A percentile compares a stretch with the other conserved stretches of the same genome.
These are phyloP conservation scores for Limanda limanda DNA, from an alignment of 2,113 vertebrate genomes.

Conservation along the genomic window DNA sequence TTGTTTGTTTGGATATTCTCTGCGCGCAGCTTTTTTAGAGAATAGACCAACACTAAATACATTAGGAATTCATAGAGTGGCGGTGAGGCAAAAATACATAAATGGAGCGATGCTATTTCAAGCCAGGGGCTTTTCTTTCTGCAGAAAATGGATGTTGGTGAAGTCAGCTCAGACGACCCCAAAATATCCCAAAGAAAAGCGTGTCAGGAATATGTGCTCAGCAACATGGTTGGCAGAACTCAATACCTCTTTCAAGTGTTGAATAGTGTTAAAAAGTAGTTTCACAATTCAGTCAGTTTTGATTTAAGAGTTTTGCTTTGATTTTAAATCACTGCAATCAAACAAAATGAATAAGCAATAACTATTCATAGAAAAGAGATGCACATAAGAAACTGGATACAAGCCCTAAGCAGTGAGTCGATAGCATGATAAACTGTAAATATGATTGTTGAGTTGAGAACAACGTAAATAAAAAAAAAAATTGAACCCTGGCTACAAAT, in stretches of 20 bases:
- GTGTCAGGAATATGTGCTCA: constrained; percentile 24
- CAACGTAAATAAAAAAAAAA: neutral
- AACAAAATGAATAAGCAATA: neutral
- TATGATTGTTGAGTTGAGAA: neutral
- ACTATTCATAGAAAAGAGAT: neutral
- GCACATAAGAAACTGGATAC: neutral
- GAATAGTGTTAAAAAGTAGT: too few species aligned
- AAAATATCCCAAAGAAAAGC: constrained; percentile 67
- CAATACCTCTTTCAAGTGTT: constrained; percentile 12
- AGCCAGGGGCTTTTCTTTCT: constrained; percentile 50
- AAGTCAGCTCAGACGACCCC: constrained; percentile 53
- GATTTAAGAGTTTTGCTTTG: neutral
- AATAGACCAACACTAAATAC: constrained; percentile 43
- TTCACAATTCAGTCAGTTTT: too few species aligned
- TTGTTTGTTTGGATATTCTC: constrained; percentile 53
- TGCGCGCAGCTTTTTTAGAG: constrained; percentile 37
- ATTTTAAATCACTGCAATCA: neutral
- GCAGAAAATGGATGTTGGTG: constrained; percentile 67
- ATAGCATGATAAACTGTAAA: constrained; percentile 7
- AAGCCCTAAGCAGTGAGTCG: neutral
- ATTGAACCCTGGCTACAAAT: constrained; percentile 8
- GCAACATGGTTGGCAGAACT: constrained; percentile 16
- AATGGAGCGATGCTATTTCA: constrained; percentile 69
- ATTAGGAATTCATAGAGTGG: constrained; percentile 67
- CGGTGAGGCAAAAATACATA: constrained; percentile 58